Percentiles rank a stretch among this genome's conserved stretches.
Conservation (phyloP, 2,797 vertebrate species). For the Varecia variegata region DNA sequence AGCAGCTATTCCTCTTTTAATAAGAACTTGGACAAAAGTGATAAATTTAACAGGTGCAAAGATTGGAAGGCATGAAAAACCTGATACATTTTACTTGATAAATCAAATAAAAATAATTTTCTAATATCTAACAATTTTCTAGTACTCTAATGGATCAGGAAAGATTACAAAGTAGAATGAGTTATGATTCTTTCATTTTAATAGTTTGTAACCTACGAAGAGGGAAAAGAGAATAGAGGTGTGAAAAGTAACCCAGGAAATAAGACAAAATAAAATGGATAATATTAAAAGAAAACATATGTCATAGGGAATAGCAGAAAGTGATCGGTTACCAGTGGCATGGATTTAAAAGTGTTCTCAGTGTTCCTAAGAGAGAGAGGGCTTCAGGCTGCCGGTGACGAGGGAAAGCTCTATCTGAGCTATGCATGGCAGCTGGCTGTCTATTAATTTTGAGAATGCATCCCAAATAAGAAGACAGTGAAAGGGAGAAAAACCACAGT, state of each 20-base stretch:
- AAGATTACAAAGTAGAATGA: background rate
- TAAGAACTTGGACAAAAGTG: background rate
- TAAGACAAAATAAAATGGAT: background rate
- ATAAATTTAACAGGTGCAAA: background rate
- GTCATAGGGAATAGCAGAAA: background rate
- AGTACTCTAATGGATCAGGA: background rate
- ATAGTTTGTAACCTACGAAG: background rate
- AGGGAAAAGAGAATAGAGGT: background rate
- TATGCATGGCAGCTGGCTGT: background rate
- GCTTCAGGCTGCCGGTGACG: background rate
- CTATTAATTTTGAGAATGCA: background rate
- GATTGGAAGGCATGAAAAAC: background rate
- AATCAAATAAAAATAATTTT: background rate
- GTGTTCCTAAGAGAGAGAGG: background rate
- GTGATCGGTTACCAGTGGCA: background rate
- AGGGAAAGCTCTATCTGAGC: background rate
- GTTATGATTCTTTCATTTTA: conserved; percentile 1
- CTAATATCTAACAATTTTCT: background rate
- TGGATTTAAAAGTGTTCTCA: background rate
- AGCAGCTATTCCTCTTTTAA: background rate
- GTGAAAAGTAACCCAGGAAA: background rate
- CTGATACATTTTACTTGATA: background rate
- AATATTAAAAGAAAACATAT: background rate
- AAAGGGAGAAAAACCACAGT: background rate
- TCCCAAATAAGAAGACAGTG: background rate